Conservation (phyloP, 2,113 vertebrate species). For the Periophthalmodon schlosseri region DNA sequence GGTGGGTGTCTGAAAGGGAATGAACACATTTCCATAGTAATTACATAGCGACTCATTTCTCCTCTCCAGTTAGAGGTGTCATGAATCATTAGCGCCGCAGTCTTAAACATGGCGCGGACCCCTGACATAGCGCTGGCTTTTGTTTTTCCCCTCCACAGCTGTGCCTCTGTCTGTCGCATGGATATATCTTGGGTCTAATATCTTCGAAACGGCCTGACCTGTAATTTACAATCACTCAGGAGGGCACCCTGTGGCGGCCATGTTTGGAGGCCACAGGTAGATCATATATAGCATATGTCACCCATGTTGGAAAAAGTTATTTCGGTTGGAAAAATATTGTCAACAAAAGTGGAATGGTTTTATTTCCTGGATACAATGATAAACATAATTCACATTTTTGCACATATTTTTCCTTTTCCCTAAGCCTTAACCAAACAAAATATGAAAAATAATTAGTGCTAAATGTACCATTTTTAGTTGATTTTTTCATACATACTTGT, state of each 20-base stretch:
- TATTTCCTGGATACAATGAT: too few species aligned
- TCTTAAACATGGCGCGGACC: conserved; percentile 64
- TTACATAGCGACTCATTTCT: conserved; percentile 74
- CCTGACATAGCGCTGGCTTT: conserved; percentile 63
- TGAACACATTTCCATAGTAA: conserved; percentile 78
- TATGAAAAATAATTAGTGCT: too few species aligned
- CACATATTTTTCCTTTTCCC: too few species aligned
- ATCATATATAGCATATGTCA: background rate
- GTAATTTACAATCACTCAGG: conserved; percentile 15
- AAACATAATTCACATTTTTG: background rate
- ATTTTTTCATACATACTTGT: too few species aligned
- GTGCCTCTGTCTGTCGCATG: conserved; percentile 28
- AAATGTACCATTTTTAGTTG: too few species aligned
- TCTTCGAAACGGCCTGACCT: conserved; percentile 19
- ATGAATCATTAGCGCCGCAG: conserved; percentile 74
- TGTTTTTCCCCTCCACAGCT: conserved; percentile 53
- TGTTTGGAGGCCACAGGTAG: conserved; percentile 6
- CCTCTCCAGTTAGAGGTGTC: conserved; percentile 75
- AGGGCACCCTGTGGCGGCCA: conserved; percentile 15
- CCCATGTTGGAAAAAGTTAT: background rate
- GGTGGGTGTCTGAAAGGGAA: conserved; percentile 65
- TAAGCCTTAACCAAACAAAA: too few species aligned
- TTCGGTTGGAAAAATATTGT: background rate
- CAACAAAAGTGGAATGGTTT: background rate
- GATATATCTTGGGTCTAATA: conserved; percentile 39